Evolutionary conservation across 2,797 vertebrate genomes (phyloP), one percentile per base, ranked within the genome.

Genomic region (Microctenopoma lineatum): DNA sequence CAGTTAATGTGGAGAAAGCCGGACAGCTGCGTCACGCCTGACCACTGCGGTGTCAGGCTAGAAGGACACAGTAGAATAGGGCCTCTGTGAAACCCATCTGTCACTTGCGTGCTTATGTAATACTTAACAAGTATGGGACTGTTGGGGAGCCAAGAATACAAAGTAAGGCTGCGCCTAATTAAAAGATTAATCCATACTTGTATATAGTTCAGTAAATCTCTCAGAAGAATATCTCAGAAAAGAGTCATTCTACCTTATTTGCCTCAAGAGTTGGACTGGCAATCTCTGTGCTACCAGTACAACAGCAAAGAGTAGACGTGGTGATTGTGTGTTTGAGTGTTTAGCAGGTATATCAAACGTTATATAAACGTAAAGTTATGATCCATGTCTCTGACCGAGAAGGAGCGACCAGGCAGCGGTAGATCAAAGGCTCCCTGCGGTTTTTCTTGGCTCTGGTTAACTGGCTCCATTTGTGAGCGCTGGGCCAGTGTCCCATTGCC

Each of bases 1-100:
- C 56, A 47, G 77, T 80, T 84, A 85, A 86, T 84, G 80, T 79
- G 65, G 73, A 78, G 83, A 70, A 75, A 75, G 74, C 73, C 59
- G 76, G 81, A 90, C 91, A 92, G 91, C 91, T 91, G 91, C 87
- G 79, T 86, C 84, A 72, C 55, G 84, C 82, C 75, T 56, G 66
- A 66, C 58, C 66, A 41, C 66, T n/a, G 44, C 57, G 16, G 69
- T 66, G 84, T 70, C 11, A 1, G 63, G 59, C 55, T 54, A 56
- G 69, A 66, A 62, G 73, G 79, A 75, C 75, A 27, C 68, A n/a
- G 80, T 81, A 91, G 85, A 90, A 89, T 84, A 59, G 77, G 59
- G 67, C 76, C 73, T 83, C 84, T 87, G 85, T 90, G 59, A 84
- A 83, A 70, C 74, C 83, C 57, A 21, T 62, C 70, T 59, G 70